Percentiles rank a stretch among this genome's conserved stretches.
Evolutionary conservation across 2,797 vertebrate genomes (phyloP).

Genomic region (Carcharodon carcharias): DNA sequence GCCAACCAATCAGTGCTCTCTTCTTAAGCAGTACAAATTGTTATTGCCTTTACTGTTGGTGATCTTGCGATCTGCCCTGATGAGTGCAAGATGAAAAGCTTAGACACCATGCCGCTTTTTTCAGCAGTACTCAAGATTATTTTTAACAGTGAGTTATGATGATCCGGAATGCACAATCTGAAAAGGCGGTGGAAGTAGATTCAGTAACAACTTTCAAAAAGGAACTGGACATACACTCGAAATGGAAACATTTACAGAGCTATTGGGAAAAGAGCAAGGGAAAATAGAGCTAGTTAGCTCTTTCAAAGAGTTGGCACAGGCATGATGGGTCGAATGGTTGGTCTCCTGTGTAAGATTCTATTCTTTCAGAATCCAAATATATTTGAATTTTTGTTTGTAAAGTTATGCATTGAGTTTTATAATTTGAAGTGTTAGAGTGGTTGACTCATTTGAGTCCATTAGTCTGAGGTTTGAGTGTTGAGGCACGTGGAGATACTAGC

Average conservation of each 20-base stretch:
- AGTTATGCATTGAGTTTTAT: neutral
- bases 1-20: too few species aligned
- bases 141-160: neutral
- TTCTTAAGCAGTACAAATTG: too few species aligned
- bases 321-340: neutral
- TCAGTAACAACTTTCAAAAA: neutral
- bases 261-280: neutral
- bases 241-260: neutral
- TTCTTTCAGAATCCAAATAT: neutral
- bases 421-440: neutral
- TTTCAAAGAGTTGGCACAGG: neutral
- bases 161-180: neutral
- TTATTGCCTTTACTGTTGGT: too few species aligned
- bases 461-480: neutral
- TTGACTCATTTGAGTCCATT: neutral
- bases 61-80: too few species aligned
- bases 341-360: too few species aligned
- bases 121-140: too few species aligned
- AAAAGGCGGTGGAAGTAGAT: neutral
- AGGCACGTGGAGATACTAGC: neutral
- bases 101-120: too few species aligned
- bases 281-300: neutral
- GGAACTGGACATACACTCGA: neutral
- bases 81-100: too few species aligned
- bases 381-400: neutral